phyloP scores from a whole-genome alignment of 1,140 invertebrate genomes.

The Phenacoccus solenopsis region DNA sequence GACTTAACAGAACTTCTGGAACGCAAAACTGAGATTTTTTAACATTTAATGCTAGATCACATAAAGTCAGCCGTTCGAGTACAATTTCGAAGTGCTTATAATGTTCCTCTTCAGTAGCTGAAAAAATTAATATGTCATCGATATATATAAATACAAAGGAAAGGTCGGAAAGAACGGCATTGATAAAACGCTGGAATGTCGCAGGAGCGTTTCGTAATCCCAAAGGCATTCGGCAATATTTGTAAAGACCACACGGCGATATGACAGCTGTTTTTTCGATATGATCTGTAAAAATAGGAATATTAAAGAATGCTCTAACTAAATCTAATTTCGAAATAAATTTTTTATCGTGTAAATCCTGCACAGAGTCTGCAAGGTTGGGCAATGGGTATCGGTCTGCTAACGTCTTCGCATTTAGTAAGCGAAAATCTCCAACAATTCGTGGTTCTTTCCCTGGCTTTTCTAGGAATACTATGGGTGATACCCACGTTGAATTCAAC shows the following conservation, averaged over 20 bases:
- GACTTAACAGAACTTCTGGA: neutral
- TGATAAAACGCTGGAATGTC: slow-evolving; percentile 33
- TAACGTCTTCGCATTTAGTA: too few species aligned
- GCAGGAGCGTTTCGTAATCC: slow-evolving; percentile 34
- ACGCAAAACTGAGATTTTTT: neutral
- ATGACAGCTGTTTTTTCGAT: slow-evolving; percentile 38
- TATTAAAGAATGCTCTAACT: slow-evolving; percentile 37
- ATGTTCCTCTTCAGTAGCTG: neutral
- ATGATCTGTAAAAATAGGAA: slow-evolving; percentile 32
- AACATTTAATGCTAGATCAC: neutral
- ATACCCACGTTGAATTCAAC: too few species aligned
- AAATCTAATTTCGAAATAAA: slow-evolving; percentile 37
- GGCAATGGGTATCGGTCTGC: too few species aligned
- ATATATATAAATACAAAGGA: neutral
- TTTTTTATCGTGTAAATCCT: too few species aligned
- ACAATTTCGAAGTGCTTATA: neutral
- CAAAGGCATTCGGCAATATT: slow-evolving; percentile 35
- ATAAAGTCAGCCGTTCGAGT: neutral
- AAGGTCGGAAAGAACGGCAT: neutral
- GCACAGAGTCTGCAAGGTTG: too few species aligned
- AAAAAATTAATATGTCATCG: slow-evolving; percentile 3
- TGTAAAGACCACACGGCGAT: slow-evolving; percentile 30
- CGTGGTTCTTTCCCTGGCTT: too few species aligned
- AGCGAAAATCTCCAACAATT: too few species aligned
- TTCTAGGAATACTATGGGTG: too few species aligned